Base-by-base conservation (phyloP, 2,888 invertebrate species). In the Diarsia rubi region DNA sequence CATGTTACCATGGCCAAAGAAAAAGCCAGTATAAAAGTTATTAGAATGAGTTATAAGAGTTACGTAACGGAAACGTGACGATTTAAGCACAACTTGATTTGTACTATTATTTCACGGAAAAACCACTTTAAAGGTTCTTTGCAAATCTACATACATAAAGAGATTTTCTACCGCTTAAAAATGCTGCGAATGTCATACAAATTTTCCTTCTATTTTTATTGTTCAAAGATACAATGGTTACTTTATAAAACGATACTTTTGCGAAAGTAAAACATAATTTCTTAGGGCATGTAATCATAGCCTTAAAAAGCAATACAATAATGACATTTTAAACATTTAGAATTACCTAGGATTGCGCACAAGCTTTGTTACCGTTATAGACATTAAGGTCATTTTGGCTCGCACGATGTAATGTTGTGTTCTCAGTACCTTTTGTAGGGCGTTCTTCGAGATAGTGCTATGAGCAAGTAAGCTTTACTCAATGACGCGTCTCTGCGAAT, bases 341-440 rank as follows among this genome's bases (percentile, higher is more conserved):
- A 79, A 81, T 81, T 73, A 67, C 69, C 59, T 49, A 69, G 77
- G 65, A 71, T 74, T 80, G 80, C 37, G 64, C 65, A 81, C 57
- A 69, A 78, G 42, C 69, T 69, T 49, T 49, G 64, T 65, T 73
- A 79, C 82, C 69, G 76, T 69, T 72, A 73, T 19, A 73, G 47
- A 60, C 68, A 80, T 81, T 82, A 83, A 78, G 84, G 69, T 78
- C 78, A 85, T 86, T 88, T 86, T 87, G 68, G 84, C 85, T 83
- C 82, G 87, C 78, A 83, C 84, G 78, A 72, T 75, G 24, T 75
- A 73, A 79, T 75, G n/a, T n/a, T n/a, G n/a, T 82, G 84, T 84
- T 65, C 66, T 27, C 37, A 69, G 67, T 65, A 69, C 63, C 52
- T 67, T 59, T 69, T 73, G 59, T 69, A 66, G 62, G 62, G 31